These are phyloP conservation scores for Oncorhynchus nerka DNA, from an alignment of 2,113 vertebrate genomes.

Conservation along the genomic window DNA sequence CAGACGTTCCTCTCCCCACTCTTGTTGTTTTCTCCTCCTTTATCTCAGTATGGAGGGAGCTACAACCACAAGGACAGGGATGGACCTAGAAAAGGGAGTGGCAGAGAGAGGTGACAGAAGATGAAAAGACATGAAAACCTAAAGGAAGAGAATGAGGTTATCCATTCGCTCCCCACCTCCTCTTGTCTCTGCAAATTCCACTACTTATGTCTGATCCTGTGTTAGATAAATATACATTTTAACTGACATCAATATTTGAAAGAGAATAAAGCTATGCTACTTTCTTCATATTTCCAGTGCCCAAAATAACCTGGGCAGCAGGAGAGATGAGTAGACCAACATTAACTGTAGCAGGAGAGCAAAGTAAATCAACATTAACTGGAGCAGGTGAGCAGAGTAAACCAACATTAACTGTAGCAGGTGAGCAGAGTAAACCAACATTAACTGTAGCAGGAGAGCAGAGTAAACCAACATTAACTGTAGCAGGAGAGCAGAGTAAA, in stretches of 20 bases:
- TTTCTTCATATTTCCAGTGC: not conserved
- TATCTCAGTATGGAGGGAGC: not conserved
- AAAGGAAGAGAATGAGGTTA: not conserved
- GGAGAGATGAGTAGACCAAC: too few relatives aligned
- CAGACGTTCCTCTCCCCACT: not conserved
- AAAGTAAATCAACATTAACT: too few relatives aligned
- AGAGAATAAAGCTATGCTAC: not conserved
- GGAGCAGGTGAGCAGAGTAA: too few relatives aligned
- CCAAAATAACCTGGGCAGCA: not conserved
- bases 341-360: too few relatives aligned
- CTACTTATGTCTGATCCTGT: not conserved
- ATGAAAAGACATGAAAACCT: not conserved
- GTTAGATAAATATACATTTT: not conserved
- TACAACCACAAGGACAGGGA: not conserved
- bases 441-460: too few relatives aligned
- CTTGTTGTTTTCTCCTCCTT: not conserved
- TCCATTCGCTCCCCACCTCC: not conserved
- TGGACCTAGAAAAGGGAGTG: not conserved
- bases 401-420: too few relatives aligned
- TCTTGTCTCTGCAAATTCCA: not conserved
- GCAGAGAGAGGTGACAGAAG: not conserved
- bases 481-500: too few relatives aligned
- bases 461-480: too few relatives aligned
- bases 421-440: too few relatives aligned
- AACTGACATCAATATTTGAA: not conserved